These are phyloP conservation scores for Gymnodraco acuticeps DNA, from an alignment of 2,797 vertebrate genomes.

Conservation along the genomic window DNA sequence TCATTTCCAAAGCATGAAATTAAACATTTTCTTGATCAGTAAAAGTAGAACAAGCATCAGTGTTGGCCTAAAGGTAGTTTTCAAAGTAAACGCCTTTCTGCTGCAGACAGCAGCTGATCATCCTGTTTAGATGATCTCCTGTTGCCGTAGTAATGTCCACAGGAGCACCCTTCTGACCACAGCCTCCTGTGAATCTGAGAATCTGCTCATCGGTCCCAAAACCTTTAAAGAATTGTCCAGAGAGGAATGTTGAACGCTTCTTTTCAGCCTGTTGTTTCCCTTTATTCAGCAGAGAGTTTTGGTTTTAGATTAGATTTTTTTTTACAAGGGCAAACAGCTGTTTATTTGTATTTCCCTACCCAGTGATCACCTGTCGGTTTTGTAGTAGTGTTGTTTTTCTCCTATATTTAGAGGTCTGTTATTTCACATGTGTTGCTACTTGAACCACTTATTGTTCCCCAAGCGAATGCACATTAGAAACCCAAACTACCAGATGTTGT, in stretches of 20 bases:
- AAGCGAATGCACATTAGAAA: background rate
- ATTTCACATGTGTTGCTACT: conserved; percentile 14
- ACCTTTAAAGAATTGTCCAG: background rate
- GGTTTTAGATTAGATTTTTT: background rate
- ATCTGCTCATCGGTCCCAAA: background rate
- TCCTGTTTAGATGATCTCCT: background rate
- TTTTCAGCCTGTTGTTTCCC: conserved; percentile 7
- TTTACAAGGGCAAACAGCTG: background rate
- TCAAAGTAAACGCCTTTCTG: background rate
- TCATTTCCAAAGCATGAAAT: background rate
- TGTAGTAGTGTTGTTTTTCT: conserved; percentile 1
- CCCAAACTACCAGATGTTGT: background rate
- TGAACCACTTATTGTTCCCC: conserved; percentile 7
- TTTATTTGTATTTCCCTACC: background rate
- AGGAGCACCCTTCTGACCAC: background rate
- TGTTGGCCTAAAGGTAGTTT: background rate
- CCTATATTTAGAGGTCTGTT: background rate
- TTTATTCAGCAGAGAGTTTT: conserved; percentile 19
- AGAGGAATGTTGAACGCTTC: background rate
- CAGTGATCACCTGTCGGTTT: background rate
- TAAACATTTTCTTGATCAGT: conserved; percentile 6
- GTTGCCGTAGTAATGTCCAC: background rate
- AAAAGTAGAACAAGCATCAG: conserved; percentile 7
- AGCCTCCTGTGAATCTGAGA: background rate
- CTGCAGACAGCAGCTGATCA: conserved; percentile 25